phyloP scores from a whole-genome alignment of 2,888 invertebrate species.

The Rapana venosa region DNA sequence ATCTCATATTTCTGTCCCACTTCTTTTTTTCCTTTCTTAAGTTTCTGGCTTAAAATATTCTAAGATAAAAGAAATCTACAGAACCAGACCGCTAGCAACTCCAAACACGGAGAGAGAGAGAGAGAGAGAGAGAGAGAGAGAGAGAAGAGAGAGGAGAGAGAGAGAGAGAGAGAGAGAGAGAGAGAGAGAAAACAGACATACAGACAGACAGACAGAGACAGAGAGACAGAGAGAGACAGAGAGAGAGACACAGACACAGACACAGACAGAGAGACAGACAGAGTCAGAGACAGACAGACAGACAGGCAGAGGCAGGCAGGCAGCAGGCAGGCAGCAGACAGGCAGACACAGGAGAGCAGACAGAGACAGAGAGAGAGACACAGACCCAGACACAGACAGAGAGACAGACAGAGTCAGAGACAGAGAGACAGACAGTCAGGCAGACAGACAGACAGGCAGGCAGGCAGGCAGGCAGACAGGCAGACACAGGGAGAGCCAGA shows the following conservation, averaged over 20 bases:
- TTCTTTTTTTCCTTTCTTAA: too few relatives aligned
- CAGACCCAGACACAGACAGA: neutral
- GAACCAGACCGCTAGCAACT: neutral
- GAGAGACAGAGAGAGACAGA: constrained; percentile 34
- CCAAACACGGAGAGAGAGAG: neutral
- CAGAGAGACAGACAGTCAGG: neutral
- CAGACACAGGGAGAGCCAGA: neutral
- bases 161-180: neutral
- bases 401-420: neutral
- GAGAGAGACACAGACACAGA: neutral
- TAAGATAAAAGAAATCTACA: neutral
- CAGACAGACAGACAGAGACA: neutral
- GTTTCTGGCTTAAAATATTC: neutral
- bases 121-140: constrained; percentile 27
- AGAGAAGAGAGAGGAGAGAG: neutral
- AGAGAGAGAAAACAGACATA: constrained; percentile 34
- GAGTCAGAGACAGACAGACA: constrained; percentile 34
- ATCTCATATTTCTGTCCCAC: too few relatives aligned
- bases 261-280: neutral
- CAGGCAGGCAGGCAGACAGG: neutral
- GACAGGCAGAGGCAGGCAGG: constrained; percentile 32
- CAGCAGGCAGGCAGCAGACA: too few relatives aligned
- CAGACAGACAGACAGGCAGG: neutral
- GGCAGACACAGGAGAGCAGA: too few relatives aligned
- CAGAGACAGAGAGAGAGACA: constrained; percentile 41